A percentile compares a stretch with the other conserved stretches of the same genome.
Conservation (phyloP, 2,113 vertebrate genomes). For the Cricetomys ansorgei region DNA sequence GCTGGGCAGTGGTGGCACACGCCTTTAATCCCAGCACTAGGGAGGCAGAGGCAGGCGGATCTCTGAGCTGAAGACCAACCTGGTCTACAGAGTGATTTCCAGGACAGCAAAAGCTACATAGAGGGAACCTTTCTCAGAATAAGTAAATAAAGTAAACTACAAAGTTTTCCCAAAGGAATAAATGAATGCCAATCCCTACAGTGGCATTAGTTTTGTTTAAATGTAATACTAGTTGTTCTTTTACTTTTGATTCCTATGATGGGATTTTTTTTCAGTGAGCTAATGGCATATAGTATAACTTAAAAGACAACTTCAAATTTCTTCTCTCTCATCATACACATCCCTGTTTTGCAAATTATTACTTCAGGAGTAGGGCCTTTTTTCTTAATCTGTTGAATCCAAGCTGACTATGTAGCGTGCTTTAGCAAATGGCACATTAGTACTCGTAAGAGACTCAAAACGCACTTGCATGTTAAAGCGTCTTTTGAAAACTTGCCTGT, state of each 20-base stretch:
- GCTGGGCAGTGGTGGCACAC: neutral
- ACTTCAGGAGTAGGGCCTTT: neutral
- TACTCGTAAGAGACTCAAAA: neutral
- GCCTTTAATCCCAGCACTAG: neutral
- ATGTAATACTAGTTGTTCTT: neutral
- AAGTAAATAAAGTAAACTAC: neutral
- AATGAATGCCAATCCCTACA: neutral
- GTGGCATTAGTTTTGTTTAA: neutral
- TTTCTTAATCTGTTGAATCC: neutral
- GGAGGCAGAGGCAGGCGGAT: neutral
- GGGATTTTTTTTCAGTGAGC: neutral
- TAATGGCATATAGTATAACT: neutral
- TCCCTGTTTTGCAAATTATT: neutral
- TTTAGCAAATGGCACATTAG: neutral
- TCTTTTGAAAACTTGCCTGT: slow-evolving; percentile 10
- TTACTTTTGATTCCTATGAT: neutral
- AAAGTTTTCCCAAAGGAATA: slow-evolving; percentile 24
- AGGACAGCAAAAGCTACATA: neutral
- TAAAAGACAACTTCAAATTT: neutral
- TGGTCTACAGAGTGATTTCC: neutral
- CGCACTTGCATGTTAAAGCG: neutral
- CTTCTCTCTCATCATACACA: neutral
- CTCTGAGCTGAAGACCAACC: neutral
- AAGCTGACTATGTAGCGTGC: neutral
- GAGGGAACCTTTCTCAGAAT: neutral